A percentile compares a stretch with the other conserved stretches of the same genome.
Conservation (phyloP, 2,888 invertebrate genomes). For the Arctia plantaginis region DNA sequence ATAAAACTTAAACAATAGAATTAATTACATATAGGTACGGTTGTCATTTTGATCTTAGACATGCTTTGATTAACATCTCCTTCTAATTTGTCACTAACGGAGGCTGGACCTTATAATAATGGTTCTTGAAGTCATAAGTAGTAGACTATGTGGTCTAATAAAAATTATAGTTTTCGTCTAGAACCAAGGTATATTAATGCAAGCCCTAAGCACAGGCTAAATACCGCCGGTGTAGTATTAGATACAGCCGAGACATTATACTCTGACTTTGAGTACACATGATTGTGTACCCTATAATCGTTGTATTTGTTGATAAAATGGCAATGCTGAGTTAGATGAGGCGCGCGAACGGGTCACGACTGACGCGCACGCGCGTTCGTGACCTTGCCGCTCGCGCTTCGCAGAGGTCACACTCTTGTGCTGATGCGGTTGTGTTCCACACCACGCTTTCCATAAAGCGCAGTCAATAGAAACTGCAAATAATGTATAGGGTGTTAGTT, state of each 20-base stretch:
- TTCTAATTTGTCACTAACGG: slow-evolving; percentile 7
- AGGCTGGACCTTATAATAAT: not conserved
- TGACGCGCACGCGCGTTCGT: slow-evolving; percentile 85
- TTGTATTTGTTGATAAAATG: slow-evolving; percentile 69
- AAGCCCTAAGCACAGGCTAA: slow-evolving; percentile 57
- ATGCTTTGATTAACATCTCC: not conserved
- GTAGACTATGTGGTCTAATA: slow-evolving; percentile 47
- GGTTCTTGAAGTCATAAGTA: slow-evolving; percentile 20
- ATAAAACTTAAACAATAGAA: slow-evolving; percentile 23
- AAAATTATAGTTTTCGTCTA: slow-evolving; percentile 51
- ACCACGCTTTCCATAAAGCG: slow-evolving; percentile 68
- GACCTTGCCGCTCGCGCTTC: slow-evolving; percentile 84
- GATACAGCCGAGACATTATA: slow-evolving; percentile 70
- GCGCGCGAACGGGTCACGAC: slow-evolving; percentile 86
- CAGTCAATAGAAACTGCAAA: slow-evolving; percentile 34
- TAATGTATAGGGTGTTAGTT: slow-evolving; percentile 19
- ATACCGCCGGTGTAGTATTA: slow-evolving; percentile 62
- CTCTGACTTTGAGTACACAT: slow-evolving; percentile 56
- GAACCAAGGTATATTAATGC: slow-evolving; percentile 63
- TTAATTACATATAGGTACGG: slow-evolving; percentile 15
- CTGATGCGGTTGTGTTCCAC: slow-evolving; percentile 75
- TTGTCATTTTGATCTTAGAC: slow-evolving; percentile 8
- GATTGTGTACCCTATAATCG: slow-evolving; percentile 77
- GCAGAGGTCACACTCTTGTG: slow-evolving; percentile 82
- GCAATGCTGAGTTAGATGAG: slow-evolving; percentile 59